Percentiles rank a stretch among this genome's conserved stretches.
Evolutionary conservation across 35 echinoderm and acorn worm genomes (phyloP).

Genomic region (Ophiothrix spiculata): DNA sequence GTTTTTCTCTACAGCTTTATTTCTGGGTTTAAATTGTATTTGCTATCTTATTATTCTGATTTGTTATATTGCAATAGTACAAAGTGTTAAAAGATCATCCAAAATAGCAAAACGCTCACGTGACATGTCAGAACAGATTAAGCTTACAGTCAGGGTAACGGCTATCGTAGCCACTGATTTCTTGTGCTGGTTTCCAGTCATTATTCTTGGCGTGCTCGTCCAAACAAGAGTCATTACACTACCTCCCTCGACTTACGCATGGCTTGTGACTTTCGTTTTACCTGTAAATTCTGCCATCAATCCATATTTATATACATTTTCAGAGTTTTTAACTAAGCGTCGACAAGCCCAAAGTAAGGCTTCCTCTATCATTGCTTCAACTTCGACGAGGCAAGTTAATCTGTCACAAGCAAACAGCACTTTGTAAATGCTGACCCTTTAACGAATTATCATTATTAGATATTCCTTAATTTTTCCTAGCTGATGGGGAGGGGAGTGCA

Average conservation of each 20-base stretch:
- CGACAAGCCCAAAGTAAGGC: too few relatives aligned
- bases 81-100: background rate
- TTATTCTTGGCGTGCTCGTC: conserved; percentile 20
- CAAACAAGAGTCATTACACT: background rate
- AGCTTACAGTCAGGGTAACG: conserved; percentile 38
- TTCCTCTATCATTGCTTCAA: too few relatives aligned
- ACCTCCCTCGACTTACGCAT: background rate
- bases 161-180: conserved; percentile 51
- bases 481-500: too few relatives aligned
- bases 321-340: background rate
- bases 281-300: conserved; percentile 84
- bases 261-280: conserved; percentile 59
- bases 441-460: too few relatives aligned
- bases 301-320: conserved; percentile 59
- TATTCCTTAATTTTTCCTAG: too few relatives aligned
- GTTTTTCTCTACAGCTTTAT: conserved; percentile 18
- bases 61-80: conserved; percentile 32
- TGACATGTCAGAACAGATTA: conserved; percentile 9
- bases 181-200: conserved; percentile 47
- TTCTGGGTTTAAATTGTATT: conserved; percentile 26
- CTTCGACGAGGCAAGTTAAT: too few relatives aligned
- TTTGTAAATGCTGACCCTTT: too few relatives aligned
- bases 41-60: conserved; percentile 23
- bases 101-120: background rate
- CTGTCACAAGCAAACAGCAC: too few relatives aligned